A percentile compares a stretch with the other conserved stretches of the same genome.
Evolutionary conservation across 2,113 vertebrate genomes (phyloP).

Genomic region (Gila orcuttii): DNA sequence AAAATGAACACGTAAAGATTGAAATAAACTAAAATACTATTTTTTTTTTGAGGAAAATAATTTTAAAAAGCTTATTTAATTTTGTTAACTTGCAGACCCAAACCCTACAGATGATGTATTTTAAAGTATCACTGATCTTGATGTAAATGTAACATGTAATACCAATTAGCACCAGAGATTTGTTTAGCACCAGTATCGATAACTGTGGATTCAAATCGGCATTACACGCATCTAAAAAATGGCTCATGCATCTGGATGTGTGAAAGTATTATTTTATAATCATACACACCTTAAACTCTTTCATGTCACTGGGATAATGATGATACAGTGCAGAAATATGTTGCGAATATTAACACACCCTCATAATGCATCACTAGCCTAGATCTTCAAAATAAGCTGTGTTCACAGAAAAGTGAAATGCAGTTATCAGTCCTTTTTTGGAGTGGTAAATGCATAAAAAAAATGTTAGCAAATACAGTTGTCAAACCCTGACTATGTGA

Average conservation of each 20-base stretch:
- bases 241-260: not conserved
- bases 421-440: constrained; percentile 7
- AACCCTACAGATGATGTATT: not conserved
- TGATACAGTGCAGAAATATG: constrained; percentile 61
- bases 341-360: constrained; percentile 68
- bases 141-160: not conserved
- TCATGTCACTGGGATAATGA: constrained; percentile 21
- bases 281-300: constrained; percentile 9
- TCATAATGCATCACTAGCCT: constrained; percentile 7
- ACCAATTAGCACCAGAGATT: not conserved
- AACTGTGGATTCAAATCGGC: not conserved
- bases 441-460: not conserved
- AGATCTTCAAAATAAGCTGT: not conserved
- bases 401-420: not conserved
- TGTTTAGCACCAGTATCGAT: not conserved
- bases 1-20: not conserved
- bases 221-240: constrained; percentile 42
- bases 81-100: not conserved
- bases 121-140: not conserved
- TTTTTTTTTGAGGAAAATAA: too few species aligned
- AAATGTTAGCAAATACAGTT: not conserved
- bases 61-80: too few species aligned
- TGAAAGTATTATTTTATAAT: constrained; percentile 25
- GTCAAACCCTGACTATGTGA: not conserved
- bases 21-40: not conserved